A percentile compares a stretch with the other conserved stretches of the same genome.
phyloP scores from a whole-genome alignment of 2,888 invertebrate genomes.

The Leucoma salicis region DNA sequence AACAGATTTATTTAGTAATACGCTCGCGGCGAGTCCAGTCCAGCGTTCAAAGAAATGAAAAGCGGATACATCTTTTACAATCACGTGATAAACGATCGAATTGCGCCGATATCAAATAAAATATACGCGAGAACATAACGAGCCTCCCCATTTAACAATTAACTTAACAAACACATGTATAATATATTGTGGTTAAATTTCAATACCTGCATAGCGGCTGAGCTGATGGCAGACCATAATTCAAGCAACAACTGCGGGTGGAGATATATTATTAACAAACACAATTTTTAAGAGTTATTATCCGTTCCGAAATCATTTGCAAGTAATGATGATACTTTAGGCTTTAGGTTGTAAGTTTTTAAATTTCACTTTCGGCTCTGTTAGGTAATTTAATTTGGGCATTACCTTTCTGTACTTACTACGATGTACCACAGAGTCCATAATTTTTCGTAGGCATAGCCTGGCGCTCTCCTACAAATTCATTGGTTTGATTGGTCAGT shows the following conservation, averaged over 20 bases:
- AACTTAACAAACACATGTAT: slow-evolving; percentile 82
- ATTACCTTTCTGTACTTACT: too few species aligned
- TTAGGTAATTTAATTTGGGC: too few species aligned
- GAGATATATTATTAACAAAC: slow-evolving; percentile 44
- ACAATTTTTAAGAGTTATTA: slow-evolving; percentile 51
- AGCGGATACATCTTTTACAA: slow-evolving; percentile 74
- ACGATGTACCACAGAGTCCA: too few species aligned
- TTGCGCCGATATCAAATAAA: slow-evolving; percentile 62
- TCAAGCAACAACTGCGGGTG: slow-evolving; percentile 45
- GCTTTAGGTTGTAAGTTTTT: neutral
- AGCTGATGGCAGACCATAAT: slow-evolving; percentile 50
- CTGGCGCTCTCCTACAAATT: too few species aligned
- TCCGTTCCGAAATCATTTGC: slow-evolving; percentile 50
- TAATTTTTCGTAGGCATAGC: too few species aligned
- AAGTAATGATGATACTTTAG: slow-evolving; percentile 41
- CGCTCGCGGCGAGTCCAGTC: slow-evolving; percentile 35
- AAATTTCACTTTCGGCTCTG: too few species aligned
- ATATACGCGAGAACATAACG: slow-evolving; percentile 72
- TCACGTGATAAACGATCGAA: slow-evolving; percentile 64
- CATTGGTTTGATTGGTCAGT: too few species aligned
- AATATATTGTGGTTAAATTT: slow-evolving; percentile 80
- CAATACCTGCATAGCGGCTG: slow-evolving; percentile 70
- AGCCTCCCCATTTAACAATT: slow-evolving; percentile 78
- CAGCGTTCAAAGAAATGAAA: slow-evolving; percentile 45
- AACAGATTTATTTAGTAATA: slow-evolving; percentile 44